Conservation (phyloP, 2,888 invertebrate genomes). For the Germaria angustata region DNA sequence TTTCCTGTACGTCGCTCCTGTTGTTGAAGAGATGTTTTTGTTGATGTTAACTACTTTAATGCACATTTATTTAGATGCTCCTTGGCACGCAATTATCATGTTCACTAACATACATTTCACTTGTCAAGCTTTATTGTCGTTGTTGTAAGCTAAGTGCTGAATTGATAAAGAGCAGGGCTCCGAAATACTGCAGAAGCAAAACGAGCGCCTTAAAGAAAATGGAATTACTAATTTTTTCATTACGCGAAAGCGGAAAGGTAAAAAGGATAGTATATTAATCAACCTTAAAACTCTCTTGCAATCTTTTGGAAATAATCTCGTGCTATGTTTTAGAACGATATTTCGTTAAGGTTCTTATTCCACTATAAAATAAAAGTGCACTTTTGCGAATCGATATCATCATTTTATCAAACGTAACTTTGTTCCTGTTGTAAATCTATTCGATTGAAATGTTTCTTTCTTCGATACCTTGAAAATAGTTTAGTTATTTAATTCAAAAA, state of each 20-base stretch:
- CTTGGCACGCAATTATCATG: slow-evolving; percentile 65
- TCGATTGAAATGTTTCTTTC: no score
- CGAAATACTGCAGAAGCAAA: not conserved
- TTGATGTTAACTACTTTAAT: slow-evolving; percentile 65
- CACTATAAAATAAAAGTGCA: no score
- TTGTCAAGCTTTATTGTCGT: slow-evolving; percentile 53
- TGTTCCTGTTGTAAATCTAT: no score
- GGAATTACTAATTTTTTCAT: no score
- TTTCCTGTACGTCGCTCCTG: slow-evolving; percentile 8
- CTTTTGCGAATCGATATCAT: no score
- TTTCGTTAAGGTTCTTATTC: no score
- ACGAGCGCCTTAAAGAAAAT: no score
- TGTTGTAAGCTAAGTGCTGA: not conserved
- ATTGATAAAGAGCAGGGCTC: slow-evolving; percentile 16
- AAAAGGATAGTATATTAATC: not conserved
- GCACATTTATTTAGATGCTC: slow-evolving; percentile 65
- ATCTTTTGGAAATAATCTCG: no score
- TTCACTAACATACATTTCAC: slow-evolving; percentile 65
- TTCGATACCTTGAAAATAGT: no score
- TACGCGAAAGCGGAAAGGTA: not conserved
- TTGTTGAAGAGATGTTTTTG: slow-evolving; percentile 52
- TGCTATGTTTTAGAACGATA: no score
- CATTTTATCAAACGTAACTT: no score
- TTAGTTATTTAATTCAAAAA: no score
- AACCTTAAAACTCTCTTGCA: not conserved